A percentile compares a stretch with the other conserved stretches of the same genome.
Evolutionary conservation across 2,888 invertebrate genomes (phyloP).

Genomic region (Aphodius granarius): DNA sequence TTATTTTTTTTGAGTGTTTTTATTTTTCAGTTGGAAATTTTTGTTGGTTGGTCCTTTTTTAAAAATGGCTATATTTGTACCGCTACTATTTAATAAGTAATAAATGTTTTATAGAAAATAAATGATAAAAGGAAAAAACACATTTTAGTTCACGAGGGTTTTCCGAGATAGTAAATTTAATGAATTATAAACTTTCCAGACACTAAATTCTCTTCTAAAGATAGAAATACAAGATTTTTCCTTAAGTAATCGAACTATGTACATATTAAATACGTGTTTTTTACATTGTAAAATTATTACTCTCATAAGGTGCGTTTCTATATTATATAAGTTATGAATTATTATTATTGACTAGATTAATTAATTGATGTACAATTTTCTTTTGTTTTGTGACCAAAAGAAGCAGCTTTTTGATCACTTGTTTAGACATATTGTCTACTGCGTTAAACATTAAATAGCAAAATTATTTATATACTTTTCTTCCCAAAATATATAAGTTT

Average conservation of each 20-base stretch:
- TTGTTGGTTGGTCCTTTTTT: neutral
- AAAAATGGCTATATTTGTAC: neutral
- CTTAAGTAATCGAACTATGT: conserved; percentile 7
- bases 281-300: conserved; percentile 25
- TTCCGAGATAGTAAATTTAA: neutral
- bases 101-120: neutral
- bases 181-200: neutral
- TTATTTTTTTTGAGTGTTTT: neutral
- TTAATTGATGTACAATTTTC: conserved; percentile 18
- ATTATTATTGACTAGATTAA: conserved; percentile 10
- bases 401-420: conserved; percentile 25
- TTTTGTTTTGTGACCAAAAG: conserved; percentile 22
- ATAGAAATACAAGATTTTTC: neutral
- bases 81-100: neutral
- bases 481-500: conserved; percentile 14
- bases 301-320: conserved; percentile 22
- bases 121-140: neutral
- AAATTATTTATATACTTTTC: conserved; percentile 13
- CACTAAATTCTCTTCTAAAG: neutral
- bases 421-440: conserved; percentile 26
- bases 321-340: conserved; percentile 27
- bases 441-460: conserved; percentile 17
- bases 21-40: neutral
- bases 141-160: neutral
- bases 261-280: conserved; percentile 21